These are phyloP conservation scores for Heterotis niloticus DNA, from an alignment of 2,113 vertebrate species.

Conservation along the genomic window DNA sequence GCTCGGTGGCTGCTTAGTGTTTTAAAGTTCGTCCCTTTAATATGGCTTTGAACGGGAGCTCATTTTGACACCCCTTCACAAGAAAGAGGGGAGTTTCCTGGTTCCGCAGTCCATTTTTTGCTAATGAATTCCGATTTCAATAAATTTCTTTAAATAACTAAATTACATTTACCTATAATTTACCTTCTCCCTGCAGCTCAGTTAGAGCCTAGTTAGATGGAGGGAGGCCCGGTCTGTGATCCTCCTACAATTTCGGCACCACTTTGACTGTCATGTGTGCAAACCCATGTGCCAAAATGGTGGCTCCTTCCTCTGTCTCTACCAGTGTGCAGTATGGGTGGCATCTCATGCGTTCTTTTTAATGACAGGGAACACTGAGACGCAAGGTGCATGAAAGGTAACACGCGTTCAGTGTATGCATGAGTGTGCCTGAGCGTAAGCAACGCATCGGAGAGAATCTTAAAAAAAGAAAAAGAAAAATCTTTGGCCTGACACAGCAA, in stretches of 20 bases:
- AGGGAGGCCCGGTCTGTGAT: background rate
- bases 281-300: no score
- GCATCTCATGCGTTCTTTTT: no score
- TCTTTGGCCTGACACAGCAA: no score
- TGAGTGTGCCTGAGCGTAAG: background rate
- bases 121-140: conserved; percentile 45
- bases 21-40: conserved; percentile 27
- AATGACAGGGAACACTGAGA: no score
- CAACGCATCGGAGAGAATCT: background rate
- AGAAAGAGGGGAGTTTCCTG: background rate
- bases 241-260: background rate
- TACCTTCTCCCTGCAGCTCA: background rate
- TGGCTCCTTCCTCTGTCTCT: no score
- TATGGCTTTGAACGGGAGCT: conserved; percentile 10
- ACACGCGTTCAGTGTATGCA: background rate
- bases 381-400: no score
- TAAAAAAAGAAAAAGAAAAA: background rate
- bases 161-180: background rate
- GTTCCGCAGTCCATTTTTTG: conserved; percentile 24
- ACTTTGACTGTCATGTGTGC: background rate
- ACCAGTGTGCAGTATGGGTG: no score
- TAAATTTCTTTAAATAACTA: conserved; percentile 33
- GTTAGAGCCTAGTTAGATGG: background rate
- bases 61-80: conserved; percentile 11
- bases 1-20: background rate